These are phyloP conservation scores for Xerus inauris DNA, from an alignment of 2,113 vertebrate species.

Conservation along the genomic window DNA sequence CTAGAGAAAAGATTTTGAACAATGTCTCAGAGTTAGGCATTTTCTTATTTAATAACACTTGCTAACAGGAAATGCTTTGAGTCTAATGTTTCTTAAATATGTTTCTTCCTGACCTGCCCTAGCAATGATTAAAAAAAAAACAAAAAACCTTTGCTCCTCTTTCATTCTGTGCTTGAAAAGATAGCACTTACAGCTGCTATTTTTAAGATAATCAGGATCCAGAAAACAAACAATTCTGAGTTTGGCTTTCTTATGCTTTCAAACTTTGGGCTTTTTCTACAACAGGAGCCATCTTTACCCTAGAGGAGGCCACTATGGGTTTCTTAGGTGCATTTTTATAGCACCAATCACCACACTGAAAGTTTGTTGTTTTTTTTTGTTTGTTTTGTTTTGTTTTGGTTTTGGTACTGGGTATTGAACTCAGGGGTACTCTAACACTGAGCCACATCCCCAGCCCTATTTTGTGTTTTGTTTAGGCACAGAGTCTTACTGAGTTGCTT, in stretches of 20 bases:
- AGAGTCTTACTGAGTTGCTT: too few species aligned
- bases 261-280: background rate
- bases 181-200: background rate
- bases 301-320: background rate
- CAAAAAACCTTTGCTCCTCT: background rate
- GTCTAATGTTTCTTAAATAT: background rate
- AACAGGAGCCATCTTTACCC: background rate
- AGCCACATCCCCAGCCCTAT: too few species aligned
- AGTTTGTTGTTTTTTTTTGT: background rate
- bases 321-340: background rate
- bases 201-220: background rate
- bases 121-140: background rate
- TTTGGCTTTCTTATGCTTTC: background rate
- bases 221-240: background rate
- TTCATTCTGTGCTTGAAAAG: background rate
- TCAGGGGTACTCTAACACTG: too few species aligned
- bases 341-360: background rate
- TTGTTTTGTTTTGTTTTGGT: too few species aligned
- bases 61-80: background rate
- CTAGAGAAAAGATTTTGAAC: slow-evolving; percentile 47
- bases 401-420: too few species aligned
- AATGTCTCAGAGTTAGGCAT: background rate
- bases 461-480: too few species aligned
- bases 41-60: background rate
- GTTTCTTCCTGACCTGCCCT: background rate